phyloP scores from a whole-genome alignment of 2,888 invertebrate genomes.

The Epirrita christyi region DNA sequence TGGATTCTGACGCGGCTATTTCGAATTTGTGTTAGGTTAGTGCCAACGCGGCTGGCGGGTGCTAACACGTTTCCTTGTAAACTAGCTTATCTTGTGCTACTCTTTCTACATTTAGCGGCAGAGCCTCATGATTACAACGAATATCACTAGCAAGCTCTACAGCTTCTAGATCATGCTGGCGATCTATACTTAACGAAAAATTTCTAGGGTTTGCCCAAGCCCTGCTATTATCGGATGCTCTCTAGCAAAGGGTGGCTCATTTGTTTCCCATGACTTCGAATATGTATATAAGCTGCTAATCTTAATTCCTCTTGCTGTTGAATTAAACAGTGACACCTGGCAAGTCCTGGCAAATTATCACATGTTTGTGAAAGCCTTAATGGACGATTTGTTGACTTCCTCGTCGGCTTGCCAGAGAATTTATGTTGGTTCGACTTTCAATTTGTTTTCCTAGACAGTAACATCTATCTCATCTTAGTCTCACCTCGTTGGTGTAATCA shows the following conservation, averaged over 20 bases:
- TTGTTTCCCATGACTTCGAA: not conserved
- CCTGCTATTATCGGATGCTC: too few species aligned
- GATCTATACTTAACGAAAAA: too few species aligned
- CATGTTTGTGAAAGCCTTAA: not conserved
- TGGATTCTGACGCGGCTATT: slow-evolving; percentile 29
- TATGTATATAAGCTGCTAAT: slow-evolving; percentile 3
- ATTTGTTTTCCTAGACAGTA: not conserved
- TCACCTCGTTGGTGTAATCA: too few species aligned
- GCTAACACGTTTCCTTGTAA: slow-evolving; percentile 5
- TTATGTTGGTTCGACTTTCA: not conserved
- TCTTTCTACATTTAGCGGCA: not conserved
- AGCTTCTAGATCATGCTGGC: not conserved
- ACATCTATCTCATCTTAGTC: not conserved
- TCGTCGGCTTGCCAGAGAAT: not conserved
- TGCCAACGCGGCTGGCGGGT: slow-evolving; percentile 15
- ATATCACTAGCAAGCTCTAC: not conserved
- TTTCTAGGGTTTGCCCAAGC: too few species aligned
- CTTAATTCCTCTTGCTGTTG: not conserved
- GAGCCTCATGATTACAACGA: not conserved
- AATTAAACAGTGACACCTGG: slow-evolving; percentile 3
- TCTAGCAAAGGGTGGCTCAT: too few species aligned
- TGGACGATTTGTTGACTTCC: slow-evolving; percentile 1
- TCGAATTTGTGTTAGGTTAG: slow-evolving; percentile 25
- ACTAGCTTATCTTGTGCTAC: slow-evolving; percentile 4
- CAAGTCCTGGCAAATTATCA: slow-evolving; percentile 3